Evolutionary conservation across 2,888 invertebrate species (phyloP).

Genomic region (Machimus rusticus): DNA sequence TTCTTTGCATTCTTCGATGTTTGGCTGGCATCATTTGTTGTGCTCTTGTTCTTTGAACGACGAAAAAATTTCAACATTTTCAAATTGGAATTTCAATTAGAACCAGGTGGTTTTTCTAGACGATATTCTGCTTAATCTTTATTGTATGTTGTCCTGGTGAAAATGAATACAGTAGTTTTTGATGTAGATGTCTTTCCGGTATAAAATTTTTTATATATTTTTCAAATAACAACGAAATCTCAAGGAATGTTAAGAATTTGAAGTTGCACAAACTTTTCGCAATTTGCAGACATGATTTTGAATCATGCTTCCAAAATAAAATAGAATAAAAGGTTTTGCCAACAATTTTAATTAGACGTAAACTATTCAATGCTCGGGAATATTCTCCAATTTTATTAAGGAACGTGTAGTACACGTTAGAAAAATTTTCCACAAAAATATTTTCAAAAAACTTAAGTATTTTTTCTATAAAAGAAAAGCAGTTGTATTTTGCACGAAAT

Average conservation of each 20-base stretch:
- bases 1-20: neutral
- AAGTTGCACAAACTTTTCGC: neutral
- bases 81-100: constrained; percentile 41
- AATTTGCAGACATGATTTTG: neutral
- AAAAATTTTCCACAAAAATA: neutral
- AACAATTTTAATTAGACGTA: neutral
- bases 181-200: neutral
- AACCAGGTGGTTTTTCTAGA: constrained; percentile 24
- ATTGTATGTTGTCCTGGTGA: neutral
- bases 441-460: neutral
- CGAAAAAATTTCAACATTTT: constrained; percentile 58
- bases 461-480: neutral
- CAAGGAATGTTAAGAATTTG: neutral
- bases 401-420: neutral
- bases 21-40: constrained; percentile 53
- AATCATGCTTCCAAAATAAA: neutral
- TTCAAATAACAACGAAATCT: neutral
- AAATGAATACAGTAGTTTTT: neutral
- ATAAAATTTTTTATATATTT: neutral
- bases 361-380: neutral
- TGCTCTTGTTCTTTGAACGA: constrained; percentile 51
- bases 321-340: neutral
- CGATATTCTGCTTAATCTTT: neutral
- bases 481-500: too few species aligned
- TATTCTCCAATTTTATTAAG: neutral